Evolutionary conservation across 1,140 invertebrate genomes (phyloP).

Genomic region (Euschistus heros): DNA sequence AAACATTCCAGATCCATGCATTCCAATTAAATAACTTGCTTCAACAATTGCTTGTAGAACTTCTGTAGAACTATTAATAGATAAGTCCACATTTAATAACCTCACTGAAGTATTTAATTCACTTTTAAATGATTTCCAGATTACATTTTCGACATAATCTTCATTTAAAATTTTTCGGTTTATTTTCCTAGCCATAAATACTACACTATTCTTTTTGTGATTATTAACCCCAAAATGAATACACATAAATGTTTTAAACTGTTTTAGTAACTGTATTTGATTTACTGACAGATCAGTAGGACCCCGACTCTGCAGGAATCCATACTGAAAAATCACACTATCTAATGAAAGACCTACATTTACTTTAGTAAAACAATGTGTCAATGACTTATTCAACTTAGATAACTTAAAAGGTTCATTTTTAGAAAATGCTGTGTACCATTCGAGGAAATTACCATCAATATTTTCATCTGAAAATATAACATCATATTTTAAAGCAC

Average conservation of each 20-base stretch:
- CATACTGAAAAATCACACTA: slow-evolving; percentile 44
- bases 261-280: slow-evolving; percentile 17
- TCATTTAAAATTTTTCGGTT: slow-evolving; percentile 43
- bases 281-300: slow-evolving; percentile 30
- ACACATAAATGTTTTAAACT: slow-evolving; percentile 29
- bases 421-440: slow-evolving; percentile 29
- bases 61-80: slow-evolving; percentile 32
- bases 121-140: slow-evolving; percentile 21
- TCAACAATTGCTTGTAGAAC: slow-evolving; percentile 34
- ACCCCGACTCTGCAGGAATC: slow-evolving; percentile 39
- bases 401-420: slow-evolving; percentile 22
- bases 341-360: slow-evolving; percentile 36
- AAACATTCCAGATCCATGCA: slow-evolving; percentile 36
- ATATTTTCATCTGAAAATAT: slow-evolving; percentile 28
- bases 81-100: slow-evolving; percentile 29
- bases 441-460: slow-evolving; percentile 25
- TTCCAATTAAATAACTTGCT: slow-evolving; percentile 34
- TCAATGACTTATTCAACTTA: slow-evolving; percentile 6
- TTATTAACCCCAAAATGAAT: slow-evolving; percentile 20
- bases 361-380: slow-evolving; percentile 36
- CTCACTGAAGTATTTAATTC: slow-evolving; percentile 16
- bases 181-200: slow-evolving; percentile 37
- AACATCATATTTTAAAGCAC: slow-evolving; percentile 26
- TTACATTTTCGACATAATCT: slow-evolving; percentile 32
- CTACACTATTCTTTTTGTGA: slow-evolving; percentile 4